A percentile compares a stretch with the other conserved stretches of the same genome.
Evolutionary conservation across 2,113 vertebrate species (phyloP).

Genomic region (Sinocyclocheilus anshuiensis): DNA sequence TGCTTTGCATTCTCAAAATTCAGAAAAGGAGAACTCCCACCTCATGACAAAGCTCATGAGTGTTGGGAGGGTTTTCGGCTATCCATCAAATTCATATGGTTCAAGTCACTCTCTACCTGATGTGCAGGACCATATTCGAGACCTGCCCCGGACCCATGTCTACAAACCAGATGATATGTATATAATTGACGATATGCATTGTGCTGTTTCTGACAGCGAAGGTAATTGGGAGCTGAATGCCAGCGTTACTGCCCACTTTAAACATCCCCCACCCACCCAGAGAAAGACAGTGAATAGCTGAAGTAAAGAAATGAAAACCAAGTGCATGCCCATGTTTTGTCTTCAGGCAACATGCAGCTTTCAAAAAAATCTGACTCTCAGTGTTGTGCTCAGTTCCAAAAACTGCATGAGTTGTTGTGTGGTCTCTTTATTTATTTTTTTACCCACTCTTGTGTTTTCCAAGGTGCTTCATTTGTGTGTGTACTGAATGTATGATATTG

Average conservation of each 20-base stretch:
- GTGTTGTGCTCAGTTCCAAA: constrained; percentile 66
- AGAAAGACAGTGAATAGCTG: constrained; percentile 70
- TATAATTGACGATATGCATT: constrained; percentile 96
- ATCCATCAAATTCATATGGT: constrained; percentile 89
- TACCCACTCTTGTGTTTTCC: constrained; percentile 30
- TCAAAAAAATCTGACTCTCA: constrained; percentile 71
- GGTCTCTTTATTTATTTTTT: constrained; percentile 59
- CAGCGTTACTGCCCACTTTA: constrained; percentile 75
- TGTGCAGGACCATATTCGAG: constrained; percentile 94
- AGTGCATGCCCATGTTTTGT: constrained; percentile 76
- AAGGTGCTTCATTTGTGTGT: constrained; percentile 61
- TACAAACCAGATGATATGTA: constrained; percentile 97
- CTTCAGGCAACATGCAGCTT: constrained; percentile 67
- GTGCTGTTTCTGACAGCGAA: constrained; percentile 99
- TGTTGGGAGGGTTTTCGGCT: constrained; percentile 77
- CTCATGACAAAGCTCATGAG: constrained; percentile 83
- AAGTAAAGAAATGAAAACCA: constrained; percentile 67
- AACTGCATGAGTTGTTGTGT: constrained; percentile 57
- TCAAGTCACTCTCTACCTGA: constrained; percentile 99
- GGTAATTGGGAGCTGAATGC: constrained; percentile 89
- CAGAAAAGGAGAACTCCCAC: constrained; percentile 90
- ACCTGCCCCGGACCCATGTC: constrained; percentile 89
- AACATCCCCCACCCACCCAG: constrained; percentile 80
- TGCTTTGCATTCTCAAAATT: constrained; percentile 86
- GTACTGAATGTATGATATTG: constrained; percentile 39